phyloP scores from a whole-genome alignment of 2,797 vertebrate species.

The Thalassophryne amazonica region DNA sequence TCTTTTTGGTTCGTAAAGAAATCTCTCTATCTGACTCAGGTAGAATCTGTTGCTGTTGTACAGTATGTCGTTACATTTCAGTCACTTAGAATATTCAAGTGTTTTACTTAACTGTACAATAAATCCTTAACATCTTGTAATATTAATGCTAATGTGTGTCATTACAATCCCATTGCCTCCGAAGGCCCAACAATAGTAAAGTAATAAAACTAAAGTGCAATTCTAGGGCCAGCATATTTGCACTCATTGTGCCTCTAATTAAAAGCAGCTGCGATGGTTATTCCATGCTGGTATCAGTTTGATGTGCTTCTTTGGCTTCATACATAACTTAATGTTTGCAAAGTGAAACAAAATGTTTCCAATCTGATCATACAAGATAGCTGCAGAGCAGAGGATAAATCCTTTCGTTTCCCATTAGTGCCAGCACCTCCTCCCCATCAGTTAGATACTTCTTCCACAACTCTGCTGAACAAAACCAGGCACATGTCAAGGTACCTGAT shows the following conservation, averaged over 20 bases:
- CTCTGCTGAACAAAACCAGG: conserved; percentile 45
- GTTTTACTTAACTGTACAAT: background rate
- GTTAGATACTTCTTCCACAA: conserved; percentile 21
- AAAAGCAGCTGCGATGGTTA: conserved; percentile 53
- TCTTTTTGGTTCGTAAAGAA: too few species aligned
- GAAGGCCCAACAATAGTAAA: conserved; percentile 36
- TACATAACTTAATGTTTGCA: conserved; percentile 28
- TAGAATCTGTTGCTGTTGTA: too few species aligned
- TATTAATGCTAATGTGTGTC: conserved; percentile 1
- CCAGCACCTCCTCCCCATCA: background rate
- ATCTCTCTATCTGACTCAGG: too few species aligned
- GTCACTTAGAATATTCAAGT: background rate
- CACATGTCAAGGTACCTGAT: conserved; percentile 27
- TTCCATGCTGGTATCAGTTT: conserved; percentile 53
- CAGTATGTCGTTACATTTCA: background rate
- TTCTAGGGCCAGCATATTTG: conserved; percentile 26
- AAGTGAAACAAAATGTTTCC: conserved; percentile 24
- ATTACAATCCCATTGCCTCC: conserved; percentile 11
- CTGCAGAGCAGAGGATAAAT: conserved; percentile 4
- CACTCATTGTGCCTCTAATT: conserved; percentile 53
- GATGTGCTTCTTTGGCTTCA: conserved; percentile 31
- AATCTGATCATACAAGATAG: background rate
- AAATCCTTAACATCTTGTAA: background rate
- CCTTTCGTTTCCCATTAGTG: conserved; percentile 14
- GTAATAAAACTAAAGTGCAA: conserved; percentile 48